Conservation (phyloP, 2,888 invertebrate genomes). For the Acanthosepion pharaonis region DNA sequence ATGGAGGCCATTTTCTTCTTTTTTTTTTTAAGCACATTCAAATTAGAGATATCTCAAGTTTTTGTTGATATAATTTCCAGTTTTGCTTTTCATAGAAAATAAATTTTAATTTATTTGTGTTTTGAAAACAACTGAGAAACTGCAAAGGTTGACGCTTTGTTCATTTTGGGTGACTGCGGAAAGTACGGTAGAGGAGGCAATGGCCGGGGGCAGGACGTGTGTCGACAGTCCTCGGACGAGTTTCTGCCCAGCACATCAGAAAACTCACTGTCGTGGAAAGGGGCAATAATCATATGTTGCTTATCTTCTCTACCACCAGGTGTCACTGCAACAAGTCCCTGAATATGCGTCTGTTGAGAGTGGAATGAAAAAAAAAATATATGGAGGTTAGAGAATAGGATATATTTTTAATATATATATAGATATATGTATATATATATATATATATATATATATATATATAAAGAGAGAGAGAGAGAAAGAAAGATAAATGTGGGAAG, state of each 20-base stretch:
- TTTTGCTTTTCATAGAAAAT: not conserved
- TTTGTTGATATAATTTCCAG: not conserved
- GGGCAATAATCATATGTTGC: constrained; percentile 33
- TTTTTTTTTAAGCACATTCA: not conserved
- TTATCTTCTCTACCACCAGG: constrained; percentile 2
- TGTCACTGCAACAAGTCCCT: constrained; percentile 33
- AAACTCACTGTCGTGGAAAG: constrained; percentile 22
- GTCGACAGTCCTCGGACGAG: not conserved
- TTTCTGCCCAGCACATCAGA: constrained; percentile 33
- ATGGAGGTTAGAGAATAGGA: constrained; percentile 11
- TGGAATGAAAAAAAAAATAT: constrained; percentile 11
- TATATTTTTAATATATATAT: not conserved
- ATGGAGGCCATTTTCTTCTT: not conserved
- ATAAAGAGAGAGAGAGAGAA: not conserved
- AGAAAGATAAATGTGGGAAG: not conserved
- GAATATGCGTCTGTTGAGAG: constrained; percentile 33
- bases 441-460: not conserved
- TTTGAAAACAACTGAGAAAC: not conserved
- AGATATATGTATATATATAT: not conserved
- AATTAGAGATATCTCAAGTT: not conserved
- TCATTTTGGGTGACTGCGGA: not conserved
- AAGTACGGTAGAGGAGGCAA: not conserved
- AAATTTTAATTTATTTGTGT: not conserved
- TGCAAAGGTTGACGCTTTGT: not conserved
- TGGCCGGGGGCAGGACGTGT: constrained; percentile 8